Evolutionary conservation across 2,113 vertebrate genomes (phyloP).

Genomic region (Arothron firmamentum): DNA sequence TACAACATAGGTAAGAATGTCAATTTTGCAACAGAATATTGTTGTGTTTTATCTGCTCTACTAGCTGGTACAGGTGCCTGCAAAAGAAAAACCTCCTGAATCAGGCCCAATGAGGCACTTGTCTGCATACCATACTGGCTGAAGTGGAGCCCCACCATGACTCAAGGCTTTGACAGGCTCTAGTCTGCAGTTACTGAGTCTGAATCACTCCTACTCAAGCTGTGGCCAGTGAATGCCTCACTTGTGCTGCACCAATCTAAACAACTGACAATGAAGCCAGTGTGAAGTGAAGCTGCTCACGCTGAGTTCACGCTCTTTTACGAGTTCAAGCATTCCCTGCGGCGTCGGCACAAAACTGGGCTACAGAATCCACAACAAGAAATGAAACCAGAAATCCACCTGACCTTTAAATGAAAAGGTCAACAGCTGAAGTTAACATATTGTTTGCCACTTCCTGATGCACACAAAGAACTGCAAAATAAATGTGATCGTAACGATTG

Average conservation of each 20-base stretch:
- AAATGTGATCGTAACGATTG: constrained; percentile 24
- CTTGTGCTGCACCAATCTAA: constrained; percentile 40
- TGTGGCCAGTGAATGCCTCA: constrained; percentile 51
- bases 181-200: constrained; percentile 16
- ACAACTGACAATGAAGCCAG: constrained; percentile 55
- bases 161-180: background rate
- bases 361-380: constrained; percentile 36
- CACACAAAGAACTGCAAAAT: background rate
- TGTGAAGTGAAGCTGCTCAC: constrained; percentile 41
- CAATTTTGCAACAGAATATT: too few species aligned
- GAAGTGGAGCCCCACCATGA: background rate
- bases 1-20: too few species aligned
- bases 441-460: constrained; percentile 14
- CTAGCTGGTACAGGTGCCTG: too few species aligned
- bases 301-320: constrained; percentile 49
- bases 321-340: constrained; percentile 31
- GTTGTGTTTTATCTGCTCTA: too few species aligned
- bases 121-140: background rate
- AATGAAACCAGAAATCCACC: constrained; percentile 23
- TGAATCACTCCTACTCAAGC: constrained; percentile 19
- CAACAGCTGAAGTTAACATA: constrained; percentile 12
- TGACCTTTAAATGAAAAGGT: constrained; percentile 39
- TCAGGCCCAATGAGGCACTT: background rate
- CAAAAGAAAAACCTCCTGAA: background rate
- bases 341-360: constrained; percentile 32